Percentiles rank a stretch among this genome's conserved stretches.
Conservation (phyloP, 2,888 invertebrate genomes). For the Mantis religiosa region DNA sequence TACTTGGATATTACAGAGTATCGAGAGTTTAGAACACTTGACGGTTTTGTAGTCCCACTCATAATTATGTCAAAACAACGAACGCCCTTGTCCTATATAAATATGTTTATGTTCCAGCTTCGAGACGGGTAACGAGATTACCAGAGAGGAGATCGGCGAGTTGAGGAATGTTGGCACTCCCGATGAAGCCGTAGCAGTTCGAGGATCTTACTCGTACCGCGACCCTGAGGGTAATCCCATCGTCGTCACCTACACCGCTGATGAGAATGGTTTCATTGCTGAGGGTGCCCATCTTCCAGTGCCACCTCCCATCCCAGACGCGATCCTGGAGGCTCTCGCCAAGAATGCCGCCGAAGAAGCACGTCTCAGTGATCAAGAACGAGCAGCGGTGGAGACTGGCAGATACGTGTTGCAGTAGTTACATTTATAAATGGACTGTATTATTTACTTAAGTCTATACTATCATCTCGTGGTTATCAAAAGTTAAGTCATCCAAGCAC, state of each 20-base stretch:
- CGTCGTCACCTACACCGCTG: conserved; percentile 21
- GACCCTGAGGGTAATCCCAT: conserved; percentile 29
- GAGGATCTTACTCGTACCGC: conserved; percentile 30
- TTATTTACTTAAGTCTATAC: not conserved
- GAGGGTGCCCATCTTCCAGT: conserved; percentile 26
- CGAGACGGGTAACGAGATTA: conserved; percentile 32
- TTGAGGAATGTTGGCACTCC: conserved; percentile 23
- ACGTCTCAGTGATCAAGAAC: conserved; percentile 20
- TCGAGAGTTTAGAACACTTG: no score
- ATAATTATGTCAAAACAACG: no score
- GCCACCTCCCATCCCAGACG: conserved; percentile 27
- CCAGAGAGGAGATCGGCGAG: conserved; percentile 26
- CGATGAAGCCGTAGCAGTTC: conserved; percentile 22
- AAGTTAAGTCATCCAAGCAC: not conserved
- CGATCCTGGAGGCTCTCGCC: conserved; percentile 29
- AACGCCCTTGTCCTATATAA: not conserved
- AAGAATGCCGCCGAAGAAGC: conserved; percentile 31
- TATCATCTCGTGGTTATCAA: not conserved
- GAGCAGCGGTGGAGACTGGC: conserved; percentile 27
- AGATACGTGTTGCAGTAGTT: conserved; percentile 22
- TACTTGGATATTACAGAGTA: no score
- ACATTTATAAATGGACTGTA: not conserved
- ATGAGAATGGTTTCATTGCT: conserved; percentile 28
- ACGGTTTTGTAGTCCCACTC: no score
- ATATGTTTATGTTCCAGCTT: conserved; percentile 17